Conservation (phyloP, 1,140 invertebrate species). For the Lucilia cuprina region DNA sequence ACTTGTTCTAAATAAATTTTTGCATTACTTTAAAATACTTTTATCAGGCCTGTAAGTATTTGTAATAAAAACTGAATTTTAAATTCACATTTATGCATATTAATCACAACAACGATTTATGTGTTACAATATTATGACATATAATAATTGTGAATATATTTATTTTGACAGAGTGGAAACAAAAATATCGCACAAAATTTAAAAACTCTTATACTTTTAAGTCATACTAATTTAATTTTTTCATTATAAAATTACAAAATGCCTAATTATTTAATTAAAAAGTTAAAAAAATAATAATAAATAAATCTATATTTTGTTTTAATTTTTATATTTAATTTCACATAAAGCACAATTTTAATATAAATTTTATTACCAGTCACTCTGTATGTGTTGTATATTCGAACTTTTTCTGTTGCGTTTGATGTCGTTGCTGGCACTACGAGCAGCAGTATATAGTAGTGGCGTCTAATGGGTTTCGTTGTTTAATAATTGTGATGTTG, state of each 20-base stretch:
- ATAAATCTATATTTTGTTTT: too few species aligned
- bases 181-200: too few species aligned
- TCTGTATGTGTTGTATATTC: too few species aligned
- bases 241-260: too few species aligned
- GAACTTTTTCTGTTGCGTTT: not conserved
- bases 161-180: not conserved
- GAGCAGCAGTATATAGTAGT: not conserved
- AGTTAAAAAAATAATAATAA: too few species aligned
- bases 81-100: slow-evolving; percentile 38
- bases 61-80: not conserved
- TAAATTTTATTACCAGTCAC: too few species aligned
- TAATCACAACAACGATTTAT: slow-evolving; percentile 37
- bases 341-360: too few species aligned
- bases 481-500: not conserved
- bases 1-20: not conserved
- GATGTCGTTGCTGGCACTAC: not conserved
- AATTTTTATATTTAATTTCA: too few species aligned
- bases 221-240: too few species aligned
- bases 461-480: not conserved
- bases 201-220: too few species aligned
- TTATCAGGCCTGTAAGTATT: not conserved
- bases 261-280: too few species aligned
- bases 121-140: slow-evolving; percentile 24
- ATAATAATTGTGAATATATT: not conserved
- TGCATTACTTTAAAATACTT: not conserved